phyloP scores from a whole-genome alignment of 2,888 invertebrate genomes.

The Abrostola tripartita region DNA sequence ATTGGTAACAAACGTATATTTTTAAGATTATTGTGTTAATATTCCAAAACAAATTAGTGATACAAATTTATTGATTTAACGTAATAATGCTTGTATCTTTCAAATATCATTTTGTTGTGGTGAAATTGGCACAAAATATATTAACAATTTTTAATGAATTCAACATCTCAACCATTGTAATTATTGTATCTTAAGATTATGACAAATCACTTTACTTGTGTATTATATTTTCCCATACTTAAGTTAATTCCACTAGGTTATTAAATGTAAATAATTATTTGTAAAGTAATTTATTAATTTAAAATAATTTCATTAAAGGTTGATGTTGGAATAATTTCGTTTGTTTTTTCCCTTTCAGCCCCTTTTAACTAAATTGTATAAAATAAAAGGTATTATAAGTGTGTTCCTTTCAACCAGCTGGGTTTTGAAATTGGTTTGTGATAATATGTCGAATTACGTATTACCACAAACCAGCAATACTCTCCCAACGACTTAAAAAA shows the following conservation, averaged over 20 bases:
- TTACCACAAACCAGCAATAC: too few species aligned
- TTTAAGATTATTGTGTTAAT: too few species aligned
- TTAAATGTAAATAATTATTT: slow-evolving; percentile 62
- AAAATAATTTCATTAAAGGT: slow-evolving; percentile 77
- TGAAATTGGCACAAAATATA: slow-evolving; percentile 27
- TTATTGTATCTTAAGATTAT: slow-evolving; percentile 12
- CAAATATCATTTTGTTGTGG: too few species aligned
- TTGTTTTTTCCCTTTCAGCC: slow-evolving; percentile 47
- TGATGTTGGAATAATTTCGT: slow-evolving; percentile 69
- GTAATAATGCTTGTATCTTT: too few species aligned
- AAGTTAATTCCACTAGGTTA: slow-evolving; percentile 41
- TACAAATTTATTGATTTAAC: too few species aligned
- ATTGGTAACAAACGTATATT: too few species aligned
- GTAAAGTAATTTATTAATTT: slow-evolving; percentile 70
- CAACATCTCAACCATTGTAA: slow-evolving; percentile 26
- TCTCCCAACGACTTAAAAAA: too few species aligned
- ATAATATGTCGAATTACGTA: too few species aligned
- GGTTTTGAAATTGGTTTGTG: too few species aligned
- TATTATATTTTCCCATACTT: slow-evolving; percentile 31
- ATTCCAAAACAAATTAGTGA: too few species aligned
- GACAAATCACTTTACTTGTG: slow-evolving; percentile 21
- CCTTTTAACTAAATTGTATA: background rate
- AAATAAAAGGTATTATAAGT: background rate
- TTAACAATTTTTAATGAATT: slow-evolving; percentile 20
- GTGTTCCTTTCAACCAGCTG: background rate